Evolutionary conservation across 2,113 vertebrate species (phyloP), one percentile per base, ranked within the genome.

Genomic region (Arothron firmamentum): DNA sequence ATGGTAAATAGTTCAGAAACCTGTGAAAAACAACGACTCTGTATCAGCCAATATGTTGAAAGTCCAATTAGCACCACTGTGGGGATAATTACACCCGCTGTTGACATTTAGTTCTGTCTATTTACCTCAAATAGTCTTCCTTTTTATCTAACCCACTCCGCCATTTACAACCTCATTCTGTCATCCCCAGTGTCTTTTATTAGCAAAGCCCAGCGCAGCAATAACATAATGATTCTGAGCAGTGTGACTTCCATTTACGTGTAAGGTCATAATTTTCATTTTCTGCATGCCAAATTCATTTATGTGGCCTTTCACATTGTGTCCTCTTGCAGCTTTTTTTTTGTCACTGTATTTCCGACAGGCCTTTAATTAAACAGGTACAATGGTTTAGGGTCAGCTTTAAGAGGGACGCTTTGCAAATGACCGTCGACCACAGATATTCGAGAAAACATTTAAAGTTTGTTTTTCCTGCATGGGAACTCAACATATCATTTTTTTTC

Each of bases 361-460:
- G 74, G 58, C 66, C 70, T 76, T 78, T 87, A 87, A 89, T 88
- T 79, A 85, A 71, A 74, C 74, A 76, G 46, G 23, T 57, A 55
- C 73, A 38, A 12, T 79, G 62, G 64, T 66, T 77, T 75, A 85
- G 79, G 74, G 79, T 78, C 78, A 68, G 25, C 50, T 75, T 56
- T 83, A 67, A 64, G 72, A 72, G 56, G 62, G 70, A 48, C 65
- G 15, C 45, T 74, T 72, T 71, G 52, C 18, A 48, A 50, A 51
- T 20, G 20, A 14, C n/a, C 23, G 1, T 50, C 48, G 12, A 28
- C 28, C 28, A 28, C 28, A 28, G 28, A 28, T 28, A 28, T 28
- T 6, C 28, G 6, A 28, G 28, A 28, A 28, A 6, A 38, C 34
- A 38, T 38, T 38, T 38, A 38, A 38, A 38, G 8, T 38, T 38